Base-by-base conservation (phyloP, 35 echinoderm and acorn worm genomes). In the Strongylocentrotus purpuratus region DNA sequence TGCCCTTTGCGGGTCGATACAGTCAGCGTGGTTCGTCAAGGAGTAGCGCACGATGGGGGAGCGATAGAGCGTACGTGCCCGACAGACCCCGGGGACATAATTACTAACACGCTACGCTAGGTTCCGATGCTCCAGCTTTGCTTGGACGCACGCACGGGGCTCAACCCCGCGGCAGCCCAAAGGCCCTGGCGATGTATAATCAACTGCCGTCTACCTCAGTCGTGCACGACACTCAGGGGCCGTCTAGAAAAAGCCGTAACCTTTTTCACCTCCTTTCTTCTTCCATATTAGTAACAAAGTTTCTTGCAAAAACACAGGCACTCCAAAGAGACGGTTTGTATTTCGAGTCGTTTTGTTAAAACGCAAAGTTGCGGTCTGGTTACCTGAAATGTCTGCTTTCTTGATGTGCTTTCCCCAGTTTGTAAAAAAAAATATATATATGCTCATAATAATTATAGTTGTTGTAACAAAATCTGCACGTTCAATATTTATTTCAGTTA, bases 61-160 rank as follows among this genome's bases (percentile, higher is more conserved):
- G 55, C 94, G 58, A 94, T 78, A 32, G 55, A 78, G 55, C 58
- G 58, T 94, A 94, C 55, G 70, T 94, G 55, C 94, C 55, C 94
- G 55, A 94, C 22, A 45, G 55, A 32, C 92, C 94, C 94, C 32
- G 52, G 96, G 96, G 96, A 94, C 96, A 94, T 96, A 96, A 96
- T 96, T 96, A 96, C 96, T 48, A 90, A 94, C 96, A 96, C 96
- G 96, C 96, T 88, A 96, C 96, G 94, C 48, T 88, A 89, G 91
- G 91, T 93, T 93, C 71, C 94, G 86, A 87, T 88, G 94, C 94
- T 58, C 94, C 46, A 90, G 86, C 94, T 95, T 48, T 52, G 87
- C 46, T 52, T 95, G n/a, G 86, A 95, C 94, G 94, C 87, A 88
- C 94, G 86, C 86, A 88, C 65, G 46, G 85, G 48, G 94, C 61